Evolutionary conservation across 2,113 vertebrate species (phyloP).

Genomic region (Mesocricetus auratus): DNA sequence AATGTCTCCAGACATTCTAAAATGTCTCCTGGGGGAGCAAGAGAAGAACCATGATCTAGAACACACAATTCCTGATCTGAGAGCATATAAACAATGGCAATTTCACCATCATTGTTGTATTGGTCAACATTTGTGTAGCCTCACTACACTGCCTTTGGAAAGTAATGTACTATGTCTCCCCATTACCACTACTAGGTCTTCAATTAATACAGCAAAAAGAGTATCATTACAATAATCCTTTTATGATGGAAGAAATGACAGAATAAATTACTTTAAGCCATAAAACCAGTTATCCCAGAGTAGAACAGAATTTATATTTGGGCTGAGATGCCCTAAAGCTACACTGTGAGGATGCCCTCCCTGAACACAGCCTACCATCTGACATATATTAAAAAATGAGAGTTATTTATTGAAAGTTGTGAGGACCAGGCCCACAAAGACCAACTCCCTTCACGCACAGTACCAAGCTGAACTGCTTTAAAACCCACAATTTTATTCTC

Average conservation of each 20-base stretch:
- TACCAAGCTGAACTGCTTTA: background rate
- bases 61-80: background rate
- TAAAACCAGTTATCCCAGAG: background rate
- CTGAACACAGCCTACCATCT: background rate
- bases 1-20: background rate
- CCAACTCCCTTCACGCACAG: background rate
- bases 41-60: background rate
- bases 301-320: background rate
- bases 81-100: background rate
- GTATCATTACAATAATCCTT: background rate
- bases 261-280: slow-evolving; percentile 7
- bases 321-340: background rate
- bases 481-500: slow-evolving; percentile 48
- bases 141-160: background rate
- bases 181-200: background rate
- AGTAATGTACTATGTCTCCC: background rate
- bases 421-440: background rate
- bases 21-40: background rate
- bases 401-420: background rate
- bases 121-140: background rate
- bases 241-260: background rate
- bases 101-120: background rate
- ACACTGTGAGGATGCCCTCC: background rate
- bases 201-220: background rate
- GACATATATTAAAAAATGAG: background rate